A percentile compares a stretch with the other conserved stretches of the same genome.
Conservation (phyloP, 92 coral and sea anemone species). For the Hydrozoanthus gracilis region DNA sequence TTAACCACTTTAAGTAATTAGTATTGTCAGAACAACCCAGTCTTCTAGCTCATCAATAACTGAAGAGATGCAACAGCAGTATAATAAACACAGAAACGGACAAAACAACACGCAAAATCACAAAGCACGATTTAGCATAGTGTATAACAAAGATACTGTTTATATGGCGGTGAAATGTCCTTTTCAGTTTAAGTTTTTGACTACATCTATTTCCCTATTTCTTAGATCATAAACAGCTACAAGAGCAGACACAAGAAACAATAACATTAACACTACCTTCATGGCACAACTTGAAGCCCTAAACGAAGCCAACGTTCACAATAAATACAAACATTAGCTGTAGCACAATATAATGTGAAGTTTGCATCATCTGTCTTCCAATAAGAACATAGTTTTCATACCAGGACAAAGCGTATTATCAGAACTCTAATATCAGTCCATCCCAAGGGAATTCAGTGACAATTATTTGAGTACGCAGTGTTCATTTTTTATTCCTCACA, state of each 20-base stretch:
- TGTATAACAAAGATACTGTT: too few species aligned
- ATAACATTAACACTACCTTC: conserved; percentile 15
- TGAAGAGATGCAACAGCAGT: not conserved
- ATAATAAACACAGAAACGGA: too few species aligned
- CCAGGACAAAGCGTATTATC: conserved; percentile 23
- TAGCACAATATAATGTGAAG: not conserved
- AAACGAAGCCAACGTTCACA: not conserved
- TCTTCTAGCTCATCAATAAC: not conserved
- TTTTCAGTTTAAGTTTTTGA: too few species aligned
- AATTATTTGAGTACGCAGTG: not conserved
- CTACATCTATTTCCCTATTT: not conserved
- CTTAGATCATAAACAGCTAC: not conserved
- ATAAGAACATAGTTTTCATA: conserved; percentile 18
- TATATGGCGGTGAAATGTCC: too few species aligned
- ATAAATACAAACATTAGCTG: not conserved
- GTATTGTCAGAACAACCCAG: not conserved
- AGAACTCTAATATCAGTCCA: not conserved
- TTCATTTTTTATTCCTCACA: not conserved
- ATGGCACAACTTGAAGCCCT: not conserved
- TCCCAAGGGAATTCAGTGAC: conserved; percentile 20
- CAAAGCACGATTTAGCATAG: too few species aligned
- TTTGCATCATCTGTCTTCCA: conserved; percentile 15
- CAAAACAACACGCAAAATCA: too few species aligned
- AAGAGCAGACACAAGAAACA: not conserved
- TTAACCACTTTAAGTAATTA: not conserved